Percentiles rank a stretch among this genome's conserved stretches.
These are phyloP conservation scores for Thunnus albacares DNA, from an alignment of 2,797 vertebrate species.

Conservation along the genomic window DNA sequence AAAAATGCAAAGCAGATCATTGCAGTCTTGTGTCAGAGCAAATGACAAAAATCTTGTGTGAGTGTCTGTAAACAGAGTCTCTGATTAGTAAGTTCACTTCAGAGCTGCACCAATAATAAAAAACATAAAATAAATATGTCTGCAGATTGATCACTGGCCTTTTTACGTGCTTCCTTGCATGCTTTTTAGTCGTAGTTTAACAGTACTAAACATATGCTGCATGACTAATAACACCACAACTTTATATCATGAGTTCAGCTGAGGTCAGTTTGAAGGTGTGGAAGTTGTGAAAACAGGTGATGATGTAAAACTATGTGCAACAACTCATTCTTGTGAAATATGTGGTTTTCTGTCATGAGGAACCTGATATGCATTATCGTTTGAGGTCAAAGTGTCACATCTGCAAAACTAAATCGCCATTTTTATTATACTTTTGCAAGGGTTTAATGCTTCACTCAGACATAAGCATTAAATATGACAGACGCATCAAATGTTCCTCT, in stretches of 20 bases:
- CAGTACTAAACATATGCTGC: background rate
- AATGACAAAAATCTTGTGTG: background rate
- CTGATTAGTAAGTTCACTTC: background rate
- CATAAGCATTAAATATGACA: background rate
- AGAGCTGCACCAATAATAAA: background rate
- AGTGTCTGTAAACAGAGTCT: background rate
- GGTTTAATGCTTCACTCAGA: background rate
- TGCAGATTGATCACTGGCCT: no score
- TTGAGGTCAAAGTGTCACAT: background rate
- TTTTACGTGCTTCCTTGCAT: no score
- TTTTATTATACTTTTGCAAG: no score
- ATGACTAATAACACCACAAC: background rate
- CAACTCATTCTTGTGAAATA: conserved; percentile 29
- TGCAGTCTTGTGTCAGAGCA: background rate
- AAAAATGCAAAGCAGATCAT: background rate
- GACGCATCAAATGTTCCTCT: background rate
- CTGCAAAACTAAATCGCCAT: background rate
- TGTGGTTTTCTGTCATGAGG: conserved; percentile 7
- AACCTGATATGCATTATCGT: background rate
- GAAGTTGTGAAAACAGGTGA: background rate
- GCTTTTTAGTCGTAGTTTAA: no score
- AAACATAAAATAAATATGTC: background rate
- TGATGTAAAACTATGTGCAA: background rate
- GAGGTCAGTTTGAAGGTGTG: background rate
- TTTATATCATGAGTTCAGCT: background rate